Evolutionary conservation across 2,888 invertebrate species (phyloP).

Genomic region (Anarsia innoxiella): DNA sequence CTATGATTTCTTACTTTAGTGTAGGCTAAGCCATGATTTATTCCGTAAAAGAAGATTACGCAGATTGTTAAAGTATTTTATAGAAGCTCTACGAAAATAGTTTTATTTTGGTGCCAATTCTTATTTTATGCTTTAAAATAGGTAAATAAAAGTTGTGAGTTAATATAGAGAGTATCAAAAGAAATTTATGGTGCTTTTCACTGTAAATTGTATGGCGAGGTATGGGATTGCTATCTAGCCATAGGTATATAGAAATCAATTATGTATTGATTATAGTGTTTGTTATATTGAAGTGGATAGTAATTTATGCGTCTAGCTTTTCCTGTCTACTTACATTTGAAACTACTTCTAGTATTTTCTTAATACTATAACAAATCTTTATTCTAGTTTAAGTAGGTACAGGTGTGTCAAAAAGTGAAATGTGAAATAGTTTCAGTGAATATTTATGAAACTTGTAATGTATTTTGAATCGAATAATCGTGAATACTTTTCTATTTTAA

Average conservation of each 20-base stretch:
- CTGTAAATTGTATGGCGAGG: slow-evolving; percentile 21
- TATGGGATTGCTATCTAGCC: too few relatives aligned
- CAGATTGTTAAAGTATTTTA: slow-evolving; percentile 1
- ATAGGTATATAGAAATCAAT: too few relatives aligned
- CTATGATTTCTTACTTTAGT: slow-evolving; percentile 9
- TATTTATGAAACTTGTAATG: too few relatives aligned
- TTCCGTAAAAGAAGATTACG: background rate
- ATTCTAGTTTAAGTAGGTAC: slow-evolving; percentile 19
- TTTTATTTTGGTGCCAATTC: slow-evolving; percentile 62
- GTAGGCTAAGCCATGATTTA: background rate
- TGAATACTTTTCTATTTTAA: too few relatives aligned
- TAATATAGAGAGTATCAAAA: slow-evolving; percentile 44
- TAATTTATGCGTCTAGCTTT: too few relatives aligned
- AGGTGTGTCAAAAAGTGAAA: too few relatives aligned
- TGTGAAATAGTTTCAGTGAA: too few relatives aligned
- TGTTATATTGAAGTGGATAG: too few relatives aligned
- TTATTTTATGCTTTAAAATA: slow-evolving; percentile 66
- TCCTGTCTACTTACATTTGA: slow-evolving; percentile 25
- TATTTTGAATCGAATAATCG: too few relatives aligned
- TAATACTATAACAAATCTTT: slow-evolving; percentile 26
- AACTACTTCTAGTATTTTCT: slow-evolving; percentile 28
- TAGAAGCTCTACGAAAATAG: slow-evolving; percentile 10
- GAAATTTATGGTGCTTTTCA: slow-evolving; percentile 64
- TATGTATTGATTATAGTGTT: too few relatives aligned
- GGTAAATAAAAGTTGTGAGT: slow-evolving; percentile 60